Conservation (phyloP, 2,888 invertebrate species). For the Theretra japonica region DNA sequence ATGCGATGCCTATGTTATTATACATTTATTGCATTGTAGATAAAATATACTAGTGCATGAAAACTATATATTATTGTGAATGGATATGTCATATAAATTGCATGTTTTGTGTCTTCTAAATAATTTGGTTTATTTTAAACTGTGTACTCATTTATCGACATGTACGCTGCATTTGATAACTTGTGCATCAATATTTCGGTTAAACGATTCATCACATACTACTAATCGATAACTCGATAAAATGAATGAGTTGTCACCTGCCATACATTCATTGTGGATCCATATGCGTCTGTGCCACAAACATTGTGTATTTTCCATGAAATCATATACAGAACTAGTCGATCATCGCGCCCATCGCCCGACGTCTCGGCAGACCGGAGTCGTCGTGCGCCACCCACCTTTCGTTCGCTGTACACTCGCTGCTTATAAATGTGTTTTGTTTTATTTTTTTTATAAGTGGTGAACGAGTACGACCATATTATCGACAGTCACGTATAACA, state of each 20-base stretch:
- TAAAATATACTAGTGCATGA: slow-evolving; percentile 43
- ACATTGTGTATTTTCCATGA: not conserved
- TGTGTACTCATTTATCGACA: slow-evolving; percentile 12
- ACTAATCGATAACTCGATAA: not conserved
- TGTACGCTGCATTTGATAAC: not conserved
- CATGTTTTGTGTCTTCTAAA: slow-evolving; percentile 65
- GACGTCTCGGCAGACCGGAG: slow-evolving; percentile 16
- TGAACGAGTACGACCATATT: slow-evolving; percentile 31
- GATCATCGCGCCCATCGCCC: not conserved
- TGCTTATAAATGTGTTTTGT: slow-evolving; percentile 21
- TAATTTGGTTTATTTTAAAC: slow-evolving; percentile 11
- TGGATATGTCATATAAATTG: slow-evolving; percentile 56
- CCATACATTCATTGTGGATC: not conserved
- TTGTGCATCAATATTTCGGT: slow-evolving; percentile 6
- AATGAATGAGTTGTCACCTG: not conserved
- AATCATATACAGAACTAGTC: not conserved
- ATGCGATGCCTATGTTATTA: slow-evolving; percentile 50
- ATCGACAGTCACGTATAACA: slow-evolving; percentile 57
- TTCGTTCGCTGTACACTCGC: slow-evolving; percentile 21
- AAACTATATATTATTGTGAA: slow-evolving; percentile 42
- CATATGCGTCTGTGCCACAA: slow-evolving; percentile 1
- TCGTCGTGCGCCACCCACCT: not conserved
- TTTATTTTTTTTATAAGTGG: slow-evolving; percentile 37
- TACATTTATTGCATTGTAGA: slow-evolving; percentile 62
- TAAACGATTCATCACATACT: not conserved